Evolutionary conservation across 2,888 invertebrate species (phyloP).

Genomic region (Lamproptera curius): DNA sequence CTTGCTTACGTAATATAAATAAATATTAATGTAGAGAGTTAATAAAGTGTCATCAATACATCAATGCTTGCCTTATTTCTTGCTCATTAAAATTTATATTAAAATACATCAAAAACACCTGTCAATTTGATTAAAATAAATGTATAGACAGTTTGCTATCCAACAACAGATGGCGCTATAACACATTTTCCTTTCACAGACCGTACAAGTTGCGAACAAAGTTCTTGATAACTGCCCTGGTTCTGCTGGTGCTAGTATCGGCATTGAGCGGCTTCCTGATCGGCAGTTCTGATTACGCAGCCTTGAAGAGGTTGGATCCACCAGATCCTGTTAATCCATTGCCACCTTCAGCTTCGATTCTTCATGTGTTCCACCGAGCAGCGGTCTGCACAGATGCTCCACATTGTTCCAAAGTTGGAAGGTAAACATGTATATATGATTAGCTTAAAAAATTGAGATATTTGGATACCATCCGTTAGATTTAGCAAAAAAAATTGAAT

Average conservation of each 20-base stretch:
- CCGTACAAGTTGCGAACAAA: constrained; percentile 53
- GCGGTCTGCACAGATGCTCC: constrained; percentile 89
- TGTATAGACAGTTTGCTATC: too few species aligned
- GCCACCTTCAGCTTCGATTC: constrained; percentile 81
- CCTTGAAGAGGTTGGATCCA: constrained; percentile 57
- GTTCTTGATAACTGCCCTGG: constrained; percentile 43
- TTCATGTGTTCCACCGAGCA: constrained; percentile 82
- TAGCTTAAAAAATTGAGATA: too few species aligned
- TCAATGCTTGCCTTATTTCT: too few species aligned
- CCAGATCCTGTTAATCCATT: constrained; percentile 81
- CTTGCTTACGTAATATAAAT: too few species aligned
- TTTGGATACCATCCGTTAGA: too few species aligned
- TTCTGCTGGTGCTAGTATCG: constrained; percentile 48
- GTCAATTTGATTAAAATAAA: too few species aligned
- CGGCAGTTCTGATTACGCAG: constrained; percentile 44
- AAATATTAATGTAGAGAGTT: too few species aligned
- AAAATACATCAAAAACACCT: too few species aligned
- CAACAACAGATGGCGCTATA: constrained; percentile 35
- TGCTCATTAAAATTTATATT: too few species aligned
- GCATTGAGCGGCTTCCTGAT: constrained; percentile 54
- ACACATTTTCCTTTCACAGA: constrained; percentile 38
- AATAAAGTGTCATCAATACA: too few species aligned
- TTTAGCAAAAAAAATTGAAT: too few species aligned
- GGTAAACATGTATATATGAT: constrained; percentile 79
- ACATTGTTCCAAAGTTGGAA: constrained; percentile 87